Evolutionary conservation across 2,888 invertebrate genomes (phyloP), one percentile per base, ranked within the genome.

Genomic region (Drosophila lacicola): DNA sequence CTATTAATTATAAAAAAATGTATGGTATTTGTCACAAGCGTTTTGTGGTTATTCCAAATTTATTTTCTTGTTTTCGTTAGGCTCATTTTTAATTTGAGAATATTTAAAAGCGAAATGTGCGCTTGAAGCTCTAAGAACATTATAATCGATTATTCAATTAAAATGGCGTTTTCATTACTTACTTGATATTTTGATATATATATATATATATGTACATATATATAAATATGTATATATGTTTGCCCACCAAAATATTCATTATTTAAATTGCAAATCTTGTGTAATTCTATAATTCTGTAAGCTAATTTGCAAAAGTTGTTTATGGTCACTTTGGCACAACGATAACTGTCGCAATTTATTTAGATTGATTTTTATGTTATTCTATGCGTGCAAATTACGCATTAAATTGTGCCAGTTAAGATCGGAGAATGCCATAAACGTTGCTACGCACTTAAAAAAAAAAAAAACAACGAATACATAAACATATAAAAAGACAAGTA

Each of bases 311-410:
- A 53, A 56, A 70, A 60, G 66, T 64, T 51, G 67, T 62, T 77
- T 58, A 64, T 63, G 58, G 29, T 19, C 70, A 62, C 42, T 62
- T 70, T 53, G 67, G 45, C 56, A 46, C 50, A 47, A 60, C 62
- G 45, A 47, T 75, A 70, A 58, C 61, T 68, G 76, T 56, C 70
- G 54, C 66, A 73, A 74, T 76, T 78, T 76, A 80, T 78, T 80
- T 60, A 62, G 68, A 79, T 72, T 78, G 78, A 60, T 42, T 74
- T 50, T 53, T 25, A 34, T 62, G 49, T 21, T 56, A 61, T 57
- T 78, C 74, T 71, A 56, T 80, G 78, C 78, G 78, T 77, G 69
- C 76, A 78, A 82, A 70, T 80, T 63, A 75, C 73, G 78, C 80
- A 78, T 78, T 63, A 78, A 82, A 76, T 65, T 74, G 67, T 37